Conservation (phyloP, 2,888 invertebrate genomes). For the Cistogaster globosa region DNA sequence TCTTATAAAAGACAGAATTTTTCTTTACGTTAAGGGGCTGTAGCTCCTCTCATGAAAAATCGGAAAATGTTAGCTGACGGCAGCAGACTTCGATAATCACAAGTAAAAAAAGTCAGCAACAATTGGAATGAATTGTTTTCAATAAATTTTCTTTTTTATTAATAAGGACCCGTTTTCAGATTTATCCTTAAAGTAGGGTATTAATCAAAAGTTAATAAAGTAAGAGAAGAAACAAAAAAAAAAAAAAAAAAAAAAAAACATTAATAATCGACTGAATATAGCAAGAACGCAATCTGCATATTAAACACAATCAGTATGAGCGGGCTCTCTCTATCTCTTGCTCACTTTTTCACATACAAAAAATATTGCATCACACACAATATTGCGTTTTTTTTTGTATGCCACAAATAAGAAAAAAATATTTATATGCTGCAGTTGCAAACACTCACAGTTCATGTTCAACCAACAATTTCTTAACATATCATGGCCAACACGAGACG, state of each 20-base stretch:
- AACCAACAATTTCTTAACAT: constrained; percentile 36
- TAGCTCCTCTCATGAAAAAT: too few species aligned
- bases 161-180: too few species aligned
- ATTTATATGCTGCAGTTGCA: constrained; percentile 37
- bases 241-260: background rate
- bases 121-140: too few species aligned
- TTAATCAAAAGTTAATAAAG: too few species aligned
- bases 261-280: constrained; percentile 50
- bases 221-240: too few species aligned
- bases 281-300: constrained; percentile 62
- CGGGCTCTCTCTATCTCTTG: background rate
- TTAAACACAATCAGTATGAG: constrained; percentile 30
- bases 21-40: too few species aligned
- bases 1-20: too few species aligned
- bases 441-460: constrained; percentile 24
- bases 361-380: background rate
- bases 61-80: too few species aligned
- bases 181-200: constrained; percentile 10
- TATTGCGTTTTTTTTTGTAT: background rate
- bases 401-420: background rate
- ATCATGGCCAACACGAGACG: constrained; percentile 19
- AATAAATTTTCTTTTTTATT: too few species aligned
- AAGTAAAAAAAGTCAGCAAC: too few species aligned
- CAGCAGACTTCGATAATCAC: too few species aligned
- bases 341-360: background rate